Evolutionary conservation across 2,113 vertebrate species (phyloP), one percentile per base, ranked within the genome.

Genomic region (Passer montanus): DNA sequence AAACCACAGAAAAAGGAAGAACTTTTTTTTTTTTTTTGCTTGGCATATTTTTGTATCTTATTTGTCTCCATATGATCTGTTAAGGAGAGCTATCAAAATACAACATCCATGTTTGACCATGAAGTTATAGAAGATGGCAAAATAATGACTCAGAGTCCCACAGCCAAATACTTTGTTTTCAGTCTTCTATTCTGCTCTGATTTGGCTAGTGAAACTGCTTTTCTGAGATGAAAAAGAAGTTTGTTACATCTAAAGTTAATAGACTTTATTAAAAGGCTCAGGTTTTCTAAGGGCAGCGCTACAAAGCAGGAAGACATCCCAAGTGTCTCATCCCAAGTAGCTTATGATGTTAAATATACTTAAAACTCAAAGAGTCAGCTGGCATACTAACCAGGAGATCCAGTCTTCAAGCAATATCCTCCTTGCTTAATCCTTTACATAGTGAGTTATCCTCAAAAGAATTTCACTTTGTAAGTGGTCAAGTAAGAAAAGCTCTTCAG

Each of bases 1-100:
- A 5, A 1, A 53, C 9, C 8, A 10, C 2, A 55, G 8, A 68
- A 86, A 46, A 33, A 55, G 26, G 0, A 37, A 59, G 0, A 33
- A 18, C 3, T 31, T 37, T 59, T 75, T 50, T 28, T 3, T n/a
- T 35, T 58, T 73, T 33, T 84, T 67, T 2, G 14, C 16, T 39
- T 1, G 1, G 24, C 4, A 10, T 41, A 30, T 56, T 74, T 50
- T 17, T 81, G 68, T 23, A 52, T 41, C 11, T 66, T 55, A 33
- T 26, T 60, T 77, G 22, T 46, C 13, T 86, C 33, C n/a, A 62
- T 19, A 44, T 83, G 73, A 81, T 22, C 7, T 60, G 19, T 46
- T 85, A 52, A 72, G 16, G 22, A 84, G 18, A 63, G 17, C 14
- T 80, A 41, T 35, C 37, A 21, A 90, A 83, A 33, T n/a, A 20